A percentile compares a stretch with the other conserved stretches of the same genome.
Conservation (phyloP, 2,113 vertebrate species). For the Trichechus manatus region DNA sequence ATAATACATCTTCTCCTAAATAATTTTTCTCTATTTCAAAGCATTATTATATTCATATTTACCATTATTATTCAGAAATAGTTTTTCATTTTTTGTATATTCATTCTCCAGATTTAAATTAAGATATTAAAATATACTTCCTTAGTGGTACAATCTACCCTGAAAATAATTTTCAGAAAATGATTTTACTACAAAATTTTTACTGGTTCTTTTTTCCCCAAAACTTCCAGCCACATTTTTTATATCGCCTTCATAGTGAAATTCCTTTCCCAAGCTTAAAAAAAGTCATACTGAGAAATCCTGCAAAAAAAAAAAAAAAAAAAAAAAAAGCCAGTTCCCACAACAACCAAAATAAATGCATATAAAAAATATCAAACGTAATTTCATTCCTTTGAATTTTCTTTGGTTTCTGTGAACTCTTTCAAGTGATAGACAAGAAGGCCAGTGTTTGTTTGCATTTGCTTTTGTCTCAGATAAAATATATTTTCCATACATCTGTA, state of each 20-base stretch:
- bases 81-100: conserved; percentile 14
- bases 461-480: conserved; percentile 25
- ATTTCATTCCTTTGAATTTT: conserved; percentile 34
- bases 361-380: conserved; percentile 21
- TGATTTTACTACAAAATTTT: background rate
- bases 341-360: conserved; percentile 46
- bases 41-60: background rate
- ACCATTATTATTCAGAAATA: conserved; percentile 3
- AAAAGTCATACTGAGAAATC: conserved; percentile 32
- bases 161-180: conserved; percentile 49
- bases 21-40: background rate
- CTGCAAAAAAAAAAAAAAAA: background rate
- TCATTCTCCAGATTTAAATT: background rate
- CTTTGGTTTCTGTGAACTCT: background rate
- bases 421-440: background rate
- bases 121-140: background rate
- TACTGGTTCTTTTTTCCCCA: background rate
- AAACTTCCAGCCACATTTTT: conserved; percentile 11
- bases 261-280: background rate
- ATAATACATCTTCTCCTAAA: background rate
- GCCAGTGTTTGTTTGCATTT: background rate
- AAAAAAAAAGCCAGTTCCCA: background rate
- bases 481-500: background rate
- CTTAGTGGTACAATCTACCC: background rate
- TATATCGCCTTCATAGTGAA: background rate